Conservation (phyloP, 2,113 vertebrate species). For the Brachyistius frenatus region DNA sequence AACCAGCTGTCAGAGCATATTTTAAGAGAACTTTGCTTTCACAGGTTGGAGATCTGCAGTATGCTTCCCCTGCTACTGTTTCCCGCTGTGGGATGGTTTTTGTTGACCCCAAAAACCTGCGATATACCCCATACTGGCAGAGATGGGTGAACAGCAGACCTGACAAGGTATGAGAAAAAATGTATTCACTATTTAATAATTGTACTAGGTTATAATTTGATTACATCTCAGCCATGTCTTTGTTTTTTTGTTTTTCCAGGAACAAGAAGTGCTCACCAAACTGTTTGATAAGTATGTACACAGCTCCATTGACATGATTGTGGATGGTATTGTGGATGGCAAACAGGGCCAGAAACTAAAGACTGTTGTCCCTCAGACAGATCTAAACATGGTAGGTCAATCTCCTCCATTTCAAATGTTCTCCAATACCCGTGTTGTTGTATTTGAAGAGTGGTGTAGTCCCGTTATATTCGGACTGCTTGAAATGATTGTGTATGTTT, state of each 20-base stretch:
- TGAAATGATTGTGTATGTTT: not conserved
- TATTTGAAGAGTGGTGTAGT: not conserved
- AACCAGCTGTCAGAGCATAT: not conserved
- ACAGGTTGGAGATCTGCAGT: slow-evolving; percentile 96
- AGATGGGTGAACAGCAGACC: slow-evolving; percentile 89
- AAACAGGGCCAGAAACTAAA: slow-evolving; percentile 89
- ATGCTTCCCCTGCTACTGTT: slow-evolving; percentile 97
- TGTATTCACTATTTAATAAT: not conserved
- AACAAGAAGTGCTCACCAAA: slow-evolving; percentile 80
- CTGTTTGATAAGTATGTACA: slow-evolving; percentile 95
- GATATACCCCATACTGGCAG: slow-evolving; percentile 92
- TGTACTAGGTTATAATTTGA: not conserved
- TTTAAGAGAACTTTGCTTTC: not conserved
- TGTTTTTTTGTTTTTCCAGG: slow-evolving; percentile 58
- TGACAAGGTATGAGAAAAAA: slow-evolving; percentile 80
- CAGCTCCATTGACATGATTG: slow-evolving; percentile 89
- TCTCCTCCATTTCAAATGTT: not conserved
- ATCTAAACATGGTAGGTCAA: slow-evolving; percentile 93
- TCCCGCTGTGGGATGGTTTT: slow-evolving; percentile 98
- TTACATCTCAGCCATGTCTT: not conserved
- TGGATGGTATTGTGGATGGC: slow-evolving; percentile 91
- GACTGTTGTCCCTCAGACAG: slow-evolving; percentile 93
- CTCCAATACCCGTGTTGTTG: not conserved
- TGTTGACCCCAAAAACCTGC: slow-evolving; percentile 96
- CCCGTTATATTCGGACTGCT: not conserved